Base-by-base conservation (phyloP, 2,888 invertebrate genomes). In the Rhagium mordax region DNA sequence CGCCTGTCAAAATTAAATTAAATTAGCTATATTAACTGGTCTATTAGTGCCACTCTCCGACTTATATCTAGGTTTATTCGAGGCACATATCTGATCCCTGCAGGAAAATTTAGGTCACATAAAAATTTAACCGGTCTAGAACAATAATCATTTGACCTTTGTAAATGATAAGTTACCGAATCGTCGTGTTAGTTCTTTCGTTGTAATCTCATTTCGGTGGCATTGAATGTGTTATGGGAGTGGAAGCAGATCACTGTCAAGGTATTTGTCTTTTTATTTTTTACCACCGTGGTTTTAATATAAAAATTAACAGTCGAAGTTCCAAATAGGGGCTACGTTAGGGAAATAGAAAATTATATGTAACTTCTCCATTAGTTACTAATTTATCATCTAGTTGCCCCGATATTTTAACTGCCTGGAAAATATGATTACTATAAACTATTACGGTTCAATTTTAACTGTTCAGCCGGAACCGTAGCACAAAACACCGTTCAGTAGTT, bases 101-200 rank as follows among this genome's bases (percentile, higher is more conserved):
- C 6, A n/a, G 15, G 49, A 53, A 59, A 65, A 65, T 65, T 53
- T 53, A 53, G 65, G 65, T 65, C 65, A 53, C 20, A 49, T 27
- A 65, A 51, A 62, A 62, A 48, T 62, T 62, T n/a, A 62, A 62
- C 48, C 24, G 49, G 62, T 48, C 47, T 15, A 24, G 21, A 53
- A 65, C 53, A 10, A 41, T 65, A 8, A 64, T 16, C 15, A 33
- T 65, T 53, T 65, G 65, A 65, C 65, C 65, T 65, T 65, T 65
- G 33, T 53, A 65, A 65, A 65, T 53, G 65, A 65, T 53, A 65
- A 33, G 65, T 65, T 65, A 65, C 15, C 49, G 49, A 65, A 16
- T 16, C 29, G 27, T 16, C 29, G 16, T 27, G 15, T 13, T 4
- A 15, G 27, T 51, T 65, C 21, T 49, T 51, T 24, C n/a, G 13